These are phyloP conservation scores for Parnassius orleans DNA, from an alignment of 2,888 invertebrate species.

Conservation along the genomic window DNA sequence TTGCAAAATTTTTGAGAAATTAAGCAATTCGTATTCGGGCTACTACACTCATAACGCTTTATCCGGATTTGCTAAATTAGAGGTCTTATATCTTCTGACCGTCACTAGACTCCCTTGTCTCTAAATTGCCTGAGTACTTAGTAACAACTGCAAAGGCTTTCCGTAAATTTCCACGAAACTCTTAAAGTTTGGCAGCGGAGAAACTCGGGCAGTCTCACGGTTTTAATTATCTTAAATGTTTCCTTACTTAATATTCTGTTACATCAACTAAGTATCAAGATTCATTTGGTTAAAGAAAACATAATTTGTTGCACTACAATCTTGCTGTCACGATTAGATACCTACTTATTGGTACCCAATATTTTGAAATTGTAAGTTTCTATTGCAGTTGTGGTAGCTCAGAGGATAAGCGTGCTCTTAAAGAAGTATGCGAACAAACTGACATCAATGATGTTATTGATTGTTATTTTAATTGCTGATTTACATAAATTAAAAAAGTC, in stretches of 20 bases:
- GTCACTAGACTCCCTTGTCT: slow-evolving; percentile 20
- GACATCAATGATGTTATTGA: too few relatives aligned
- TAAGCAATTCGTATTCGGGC: slow-evolving; percentile 15
- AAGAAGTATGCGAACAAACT: too few relatives aligned
- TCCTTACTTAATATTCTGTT: slow-evolving; percentile 27
- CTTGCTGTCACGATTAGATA: too few relatives aligned
- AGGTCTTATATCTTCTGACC: slow-evolving; percentile 26
- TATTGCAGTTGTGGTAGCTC: too few relatives aligned
- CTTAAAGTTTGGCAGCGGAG: slow-evolving; percentile 29
- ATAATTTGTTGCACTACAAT: too few relatives aligned
- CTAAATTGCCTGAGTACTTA: slow-evolving; percentile 28
- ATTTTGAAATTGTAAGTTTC: too few relatives aligned
- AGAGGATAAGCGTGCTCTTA: too few relatives aligned
- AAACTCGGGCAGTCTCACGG: slow-evolving; percentile 30
- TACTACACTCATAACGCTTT: slow-evolving; percentile 6
- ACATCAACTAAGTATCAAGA: slow-evolving; percentile 11
- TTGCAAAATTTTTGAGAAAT: slow-evolving; percentile 4
- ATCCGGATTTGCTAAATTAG: slow-evolving; percentile 25
- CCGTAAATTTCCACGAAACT: slow-evolving; percentile 24
- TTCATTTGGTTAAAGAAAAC: slow-evolving; percentile 16
- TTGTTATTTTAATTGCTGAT: too few relatives aligned
- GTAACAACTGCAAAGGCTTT: slow-evolving; percentile 29
- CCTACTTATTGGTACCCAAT: too few relatives aligned
- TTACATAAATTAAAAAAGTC: too few relatives aligned
- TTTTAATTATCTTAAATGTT: slow-evolving; percentile 35